Evolutionary conservation across 2,888 invertebrate genomes (phyloP).

Genomic region (Tetheella fluctuosa): DNA sequence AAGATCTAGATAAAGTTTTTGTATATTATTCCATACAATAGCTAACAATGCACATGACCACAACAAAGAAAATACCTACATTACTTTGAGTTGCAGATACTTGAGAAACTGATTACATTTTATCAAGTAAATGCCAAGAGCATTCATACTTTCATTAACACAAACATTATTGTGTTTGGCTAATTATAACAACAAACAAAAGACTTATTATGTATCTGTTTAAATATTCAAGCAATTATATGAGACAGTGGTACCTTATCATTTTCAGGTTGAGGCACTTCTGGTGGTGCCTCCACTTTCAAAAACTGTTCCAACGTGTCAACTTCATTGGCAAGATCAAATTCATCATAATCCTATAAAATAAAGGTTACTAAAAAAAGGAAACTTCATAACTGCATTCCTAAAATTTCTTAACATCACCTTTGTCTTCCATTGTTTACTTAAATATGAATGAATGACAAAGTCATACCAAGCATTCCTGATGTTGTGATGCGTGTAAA

Average conservation of each 20-base stretch:
- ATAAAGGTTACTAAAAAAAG: conserved; percentile 20
- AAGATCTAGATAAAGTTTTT: too few relatives aligned
- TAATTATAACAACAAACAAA: background rate
- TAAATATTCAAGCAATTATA: background rate
- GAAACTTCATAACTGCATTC: background rate
- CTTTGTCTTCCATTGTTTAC: background rate
- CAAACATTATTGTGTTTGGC: too few relatives aligned
- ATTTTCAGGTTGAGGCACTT: conserved; percentile 57
- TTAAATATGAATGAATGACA: background rate
- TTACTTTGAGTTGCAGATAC: too few relatives aligned
- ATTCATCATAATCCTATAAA: conserved; percentile 94
- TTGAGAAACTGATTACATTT: too few relatives aligned
- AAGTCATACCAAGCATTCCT: background rate
- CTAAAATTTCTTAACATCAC: background rate
- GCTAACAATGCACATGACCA: too few relatives aligned
- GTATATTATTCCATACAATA: too few relatives aligned
- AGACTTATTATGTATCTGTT: background rate
- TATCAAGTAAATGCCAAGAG: too few relatives aligned
- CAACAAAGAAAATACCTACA: too few relatives aligned
- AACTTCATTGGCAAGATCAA: conserved; percentile 95
- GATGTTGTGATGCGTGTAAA: background rate
- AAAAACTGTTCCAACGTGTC: conserved; percentile 95
- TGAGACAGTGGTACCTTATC: conserved; percentile 44
- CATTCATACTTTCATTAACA: too few relatives aligned
- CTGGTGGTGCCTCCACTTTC: conserved; percentile 87